These are phyloP conservation scores for Drosophila melanica DNA, from an alignment of 1,140 invertebrate species.

Conservation along the genomic window DNA sequence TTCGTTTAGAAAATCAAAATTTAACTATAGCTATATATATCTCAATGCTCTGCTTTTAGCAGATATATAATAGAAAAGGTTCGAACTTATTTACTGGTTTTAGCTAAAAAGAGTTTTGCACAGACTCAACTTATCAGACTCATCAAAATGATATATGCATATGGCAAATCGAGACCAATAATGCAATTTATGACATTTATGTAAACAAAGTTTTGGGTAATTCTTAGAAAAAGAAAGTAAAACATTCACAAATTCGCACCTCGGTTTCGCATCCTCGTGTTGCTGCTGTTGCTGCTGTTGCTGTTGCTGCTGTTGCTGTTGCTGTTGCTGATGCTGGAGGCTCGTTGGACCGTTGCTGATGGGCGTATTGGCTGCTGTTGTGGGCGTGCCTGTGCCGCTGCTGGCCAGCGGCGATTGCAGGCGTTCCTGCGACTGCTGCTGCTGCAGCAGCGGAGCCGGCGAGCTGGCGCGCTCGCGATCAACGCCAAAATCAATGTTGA, in stretches of 20 bases:
- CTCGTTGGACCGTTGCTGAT: slow-evolving; percentile 45
- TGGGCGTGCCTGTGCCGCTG: slow-evolving; percentile 57
- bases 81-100: too few relatives aligned
- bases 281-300: slow-evolving; percentile 26
- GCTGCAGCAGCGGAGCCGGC: slow-evolving; percentile 86
- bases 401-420: slow-evolving; percentile 64
- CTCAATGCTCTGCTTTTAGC: too few relatives aligned
- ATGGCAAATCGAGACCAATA: too few relatives aligned
- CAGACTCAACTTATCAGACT: too few relatives aligned
- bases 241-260: slow-evolving; percentile 34
- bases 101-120: too few relatives aligned
- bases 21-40: too few relatives aligned
- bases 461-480: slow-evolving; percentile 90
- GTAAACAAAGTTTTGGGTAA: background rate
- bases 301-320: slow-evolving; percentile 43
- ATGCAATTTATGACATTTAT: too few relatives aligned
- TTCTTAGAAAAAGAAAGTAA: too few relatives aligned
- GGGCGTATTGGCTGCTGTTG: slow-evolving; percentile 54
- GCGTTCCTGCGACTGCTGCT: slow-evolving; percentile 60
- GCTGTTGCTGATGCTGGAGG: slow-evolving; percentile 41
- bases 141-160: too few relatives aligned
- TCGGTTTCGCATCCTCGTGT: slow-evolving; percentile 85
- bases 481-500: slow-evolving; percentile 88
- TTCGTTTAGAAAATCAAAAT: too few relatives aligned
- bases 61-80: too few relatives aligned